Evolutionary conservation across 2,113 vertebrate species (phyloP), one percentile per base, ranked within the genome.

Genomic region (Monopterus albus): DNA sequence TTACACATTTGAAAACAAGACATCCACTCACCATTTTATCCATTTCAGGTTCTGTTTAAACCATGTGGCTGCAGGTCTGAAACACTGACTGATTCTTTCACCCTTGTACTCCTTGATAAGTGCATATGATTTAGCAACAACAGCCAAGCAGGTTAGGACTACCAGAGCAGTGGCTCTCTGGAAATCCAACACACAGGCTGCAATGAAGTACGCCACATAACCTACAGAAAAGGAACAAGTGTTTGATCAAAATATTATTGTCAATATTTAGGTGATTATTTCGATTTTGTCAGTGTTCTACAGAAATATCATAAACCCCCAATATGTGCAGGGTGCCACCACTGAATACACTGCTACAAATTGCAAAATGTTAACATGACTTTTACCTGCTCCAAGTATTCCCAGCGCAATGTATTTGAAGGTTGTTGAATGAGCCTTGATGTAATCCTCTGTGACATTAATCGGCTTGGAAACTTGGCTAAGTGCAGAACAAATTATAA

Each of bases 11-110:
- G 11, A 51, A 64, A 40, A 55, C 2, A 40, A 63, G 10, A 20
- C 36, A 50, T 69, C 53, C 38, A 92, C 94, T 94, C 82, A 99
- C 98, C 97, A 96, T 89, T 94, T 95, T 21, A 96, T 55, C 97
- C 97, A 97, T 0, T 38, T 91, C 68, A 94, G 91, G 80, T 90
- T 85, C 6, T 73, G 83, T 31, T 70, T 89, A 49, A 91, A 89
- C 69, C 85, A 88, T 55, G 68, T 84, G 4, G 55, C 31, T 28
- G 73, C 2, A 0, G 95, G 94, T 11, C 0, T 81, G 59, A 94
- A 83, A 67, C 88, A 89, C 2, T 2, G 43, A 43, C 59, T 52
- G 63, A 96, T 92, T 31, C 75, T 89, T 12, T 94, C 74, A 14
- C 94, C 95, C 46, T 87, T 92, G 67, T 87, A 51, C 47, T 88